Evolutionary conservation across 2,888 invertebrate species (phyloP).

Genomic region (Pollenia griseotomentosa): DNA sequence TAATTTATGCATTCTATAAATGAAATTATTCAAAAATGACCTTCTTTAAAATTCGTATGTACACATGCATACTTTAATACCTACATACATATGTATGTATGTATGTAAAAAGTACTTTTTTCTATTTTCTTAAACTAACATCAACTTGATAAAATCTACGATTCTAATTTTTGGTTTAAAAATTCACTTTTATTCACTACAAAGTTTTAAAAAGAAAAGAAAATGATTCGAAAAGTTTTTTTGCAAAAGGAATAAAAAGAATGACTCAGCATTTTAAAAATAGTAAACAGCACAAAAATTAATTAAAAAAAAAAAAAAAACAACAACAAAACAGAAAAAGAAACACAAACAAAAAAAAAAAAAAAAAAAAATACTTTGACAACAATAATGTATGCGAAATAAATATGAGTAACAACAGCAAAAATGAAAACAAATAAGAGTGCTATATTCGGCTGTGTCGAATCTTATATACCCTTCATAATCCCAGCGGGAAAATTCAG

Average conservation of each 20-base stretch:
- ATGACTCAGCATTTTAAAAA: constrained; percentile 84
- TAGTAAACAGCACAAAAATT: constrained; percentile 82
- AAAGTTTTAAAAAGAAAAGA: constrained; percentile 42
- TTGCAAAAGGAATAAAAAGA: constrained; percentile 55
- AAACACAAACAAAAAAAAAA: constrained; percentile 1
- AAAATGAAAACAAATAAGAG: neutral
- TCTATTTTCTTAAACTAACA: constrained; percentile 6
- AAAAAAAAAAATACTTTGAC: neutral
- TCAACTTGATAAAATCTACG: constrained; percentile 58
- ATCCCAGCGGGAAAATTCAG: too few species aligned
- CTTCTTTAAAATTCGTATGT: too few species aligned
- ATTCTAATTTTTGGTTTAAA: constrained; percentile 45
- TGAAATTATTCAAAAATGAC: too few species aligned
- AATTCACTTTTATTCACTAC: constrained; percentile 72
- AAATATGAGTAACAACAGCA: constrained; percentile 62
- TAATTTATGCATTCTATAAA: too few species aligned
- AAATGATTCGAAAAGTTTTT: constrained; percentile 48
- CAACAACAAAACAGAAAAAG: constrained; percentile 26
- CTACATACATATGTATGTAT: too few species aligned
- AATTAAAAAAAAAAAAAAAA: constrained; percentile 40
- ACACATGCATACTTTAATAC: too few species aligned
- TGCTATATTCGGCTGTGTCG: neutral
- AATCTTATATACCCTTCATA: too few species aligned
- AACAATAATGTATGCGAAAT: constrained; percentile 44
- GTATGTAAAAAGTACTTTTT: too few species aligned